These are phyloP conservation scores for Hyphantria cunea DNA, from an alignment of 1,140 invertebrate genomes.

Conservation along the genomic window DNA sequence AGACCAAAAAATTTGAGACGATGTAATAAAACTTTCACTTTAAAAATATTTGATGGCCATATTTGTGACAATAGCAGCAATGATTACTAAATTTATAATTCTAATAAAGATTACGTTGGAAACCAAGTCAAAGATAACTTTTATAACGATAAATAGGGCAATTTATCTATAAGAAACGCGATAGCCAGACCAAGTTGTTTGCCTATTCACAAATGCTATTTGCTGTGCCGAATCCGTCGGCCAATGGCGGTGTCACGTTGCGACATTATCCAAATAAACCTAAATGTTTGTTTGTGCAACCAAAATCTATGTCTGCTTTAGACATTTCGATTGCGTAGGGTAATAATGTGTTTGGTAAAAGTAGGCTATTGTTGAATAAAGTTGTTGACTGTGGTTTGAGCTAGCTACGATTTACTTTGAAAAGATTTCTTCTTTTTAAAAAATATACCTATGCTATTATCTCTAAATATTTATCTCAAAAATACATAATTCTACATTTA, in stretches of 20 bases:
- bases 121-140: too few relatives aligned
- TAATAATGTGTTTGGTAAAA: constrained; percentile 36
- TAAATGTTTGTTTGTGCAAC: constrained; percentile 57
- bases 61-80: too few relatives aligned
- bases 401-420: too few relatives aligned
- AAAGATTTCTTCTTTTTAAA: too few relatives aligned
- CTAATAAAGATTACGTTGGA: too few relatives aligned
- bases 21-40: too few relatives aligned
- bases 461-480: too few relatives aligned
- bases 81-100: too few relatives aligned
- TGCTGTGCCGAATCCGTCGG: constrained; percentile 60
- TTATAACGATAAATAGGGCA: not conserved
- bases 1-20: too few relatives aligned
- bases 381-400: not conserved
- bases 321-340: constrained; percentile 47
- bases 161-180: constrained; percentile 41
- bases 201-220: constrained; percentile 63
- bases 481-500: too few relatives aligned
- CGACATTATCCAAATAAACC: constrained; percentile 55
- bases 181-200: constrained; percentile 62
- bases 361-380: not conserved
- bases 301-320: constrained; percentile 56
- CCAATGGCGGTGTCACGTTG: constrained; percentile 66
- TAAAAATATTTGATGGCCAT: too few relatives aligned
- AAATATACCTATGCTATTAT: too few relatives aligned